Conservation (phyloP, 2,797 vertebrate genomes). For the Gila robusta region DNA sequence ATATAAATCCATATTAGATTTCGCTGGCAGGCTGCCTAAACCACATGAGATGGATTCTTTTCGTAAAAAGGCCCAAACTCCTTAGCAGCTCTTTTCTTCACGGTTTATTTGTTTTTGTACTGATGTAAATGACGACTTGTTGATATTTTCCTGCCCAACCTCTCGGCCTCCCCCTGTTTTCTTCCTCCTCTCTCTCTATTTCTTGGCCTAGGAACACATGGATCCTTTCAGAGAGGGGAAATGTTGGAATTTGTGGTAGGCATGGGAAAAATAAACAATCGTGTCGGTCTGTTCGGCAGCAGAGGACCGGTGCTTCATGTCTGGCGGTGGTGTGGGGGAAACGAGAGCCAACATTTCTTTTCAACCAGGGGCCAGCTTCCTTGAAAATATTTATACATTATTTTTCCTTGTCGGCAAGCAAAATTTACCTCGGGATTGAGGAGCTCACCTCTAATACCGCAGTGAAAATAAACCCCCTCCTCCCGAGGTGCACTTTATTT, state of each 20-base stretch:
- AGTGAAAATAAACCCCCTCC: conserved; percentile 79
- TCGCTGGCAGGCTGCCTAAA: conserved; percentile 82
- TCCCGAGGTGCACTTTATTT: conserved; percentile 79
- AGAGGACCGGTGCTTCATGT: conserved; percentile 58
- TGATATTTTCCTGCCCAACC: conserved; percentile 75
- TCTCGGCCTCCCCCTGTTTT: conserved; percentile 55
- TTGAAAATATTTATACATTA: conserved; percentile 81
- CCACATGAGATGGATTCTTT: conserved; percentile 85
- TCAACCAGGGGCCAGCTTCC: conserved; percentile 76
- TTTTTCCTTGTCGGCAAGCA: conserved; percentile 73
- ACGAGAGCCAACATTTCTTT: conserved; percentile 67
- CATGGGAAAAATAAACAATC: conserved; percentile 76
- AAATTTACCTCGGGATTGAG: conserved; percentile 76
- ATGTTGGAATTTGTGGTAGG: conserved; percentile 72
- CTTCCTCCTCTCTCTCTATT: conserved; percentile 31
- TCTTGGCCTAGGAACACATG: conserved; percentile 64
- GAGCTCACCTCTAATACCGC: conserved; percentile 75
- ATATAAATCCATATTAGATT: conserved; percentile 88
- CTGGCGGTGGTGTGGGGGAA: conserved; percentile 59
- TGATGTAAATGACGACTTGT: conserved; percentile 79
- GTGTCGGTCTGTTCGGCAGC: conserved; percentile 63
- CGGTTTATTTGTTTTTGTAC: conserved; percentile 77
- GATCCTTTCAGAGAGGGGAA: conserved; percentile 68
- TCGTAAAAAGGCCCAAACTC: conserved; percentile 68
- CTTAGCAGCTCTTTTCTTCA: conserved; percentile 73